Base-by-base conservation (phyloP, 2,888 invertebrate genomes). In the Leptinotarsa peninsularis region DNA sequence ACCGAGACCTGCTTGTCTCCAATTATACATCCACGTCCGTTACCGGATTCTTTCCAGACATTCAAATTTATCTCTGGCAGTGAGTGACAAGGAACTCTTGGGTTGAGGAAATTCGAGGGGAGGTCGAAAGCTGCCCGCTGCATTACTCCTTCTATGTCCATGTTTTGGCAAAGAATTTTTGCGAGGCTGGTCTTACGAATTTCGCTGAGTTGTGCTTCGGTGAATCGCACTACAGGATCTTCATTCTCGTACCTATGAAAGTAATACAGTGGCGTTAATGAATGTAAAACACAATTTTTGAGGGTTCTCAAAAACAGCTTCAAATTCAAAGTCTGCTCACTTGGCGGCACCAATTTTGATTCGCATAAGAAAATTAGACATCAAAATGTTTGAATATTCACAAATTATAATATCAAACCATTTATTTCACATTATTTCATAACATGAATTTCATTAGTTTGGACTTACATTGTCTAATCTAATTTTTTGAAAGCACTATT, bases 41-140 rank as follows among this genome's bases (percentile, higher is more conserved):
- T 76, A 4, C 85, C 89, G 0, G 93, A 91, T 87, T 97, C 96
- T 50, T 94, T 91, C 96, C 96, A 97, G 66, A 94, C 94, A 1
- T 92, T 93, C 68, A 97, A 89, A 83, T 97, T 96, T 75, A 96
- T 91, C 78, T 93, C 91, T 0, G 96, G 95, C 85, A 96, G 90
- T 0, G 95, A 94, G 17, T 92, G 91, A 85, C 97, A 97, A 0
- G 96, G 93, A 21, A 97, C 94, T 60, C 79, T 76, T 0, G 97
- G 97, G 86, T 97, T 97, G 91, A 96, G 89, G 91, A 96, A 96
- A 84, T 95, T 95, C 86, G 96, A 96, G 0, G 97, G 97, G 79
- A 97, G 90, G 87, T 98, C 97, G 85, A 98, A 96, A 1, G 95
- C 93, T 7, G 96, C 95, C 69, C 96, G 91, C 86, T 98, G 98